Conservation (phyloP, 2,797 vertebrate species). For the Anguilla pacifica region DNA sequence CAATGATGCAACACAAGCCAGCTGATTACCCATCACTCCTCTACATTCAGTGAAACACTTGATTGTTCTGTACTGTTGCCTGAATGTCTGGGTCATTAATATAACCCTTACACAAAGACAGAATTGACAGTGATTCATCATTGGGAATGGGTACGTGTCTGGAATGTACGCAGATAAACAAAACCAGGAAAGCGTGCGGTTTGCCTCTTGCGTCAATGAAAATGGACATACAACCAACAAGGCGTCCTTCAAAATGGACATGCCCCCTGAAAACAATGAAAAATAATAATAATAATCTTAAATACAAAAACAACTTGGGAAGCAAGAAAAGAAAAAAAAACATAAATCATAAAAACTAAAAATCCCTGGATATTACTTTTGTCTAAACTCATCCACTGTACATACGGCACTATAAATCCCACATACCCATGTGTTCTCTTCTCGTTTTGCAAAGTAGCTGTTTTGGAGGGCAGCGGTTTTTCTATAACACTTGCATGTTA, state of each 20-base stretch:
- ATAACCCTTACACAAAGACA: constrained; percentile 6
- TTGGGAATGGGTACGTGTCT: constrained; percentile 44
- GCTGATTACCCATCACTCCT: constrained; percentile 29
- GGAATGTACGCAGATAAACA: constrained; percentile 71
- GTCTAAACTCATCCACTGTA: constrained; percentile 27
- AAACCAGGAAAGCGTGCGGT: constrained; percentile 31
- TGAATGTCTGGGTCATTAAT: neutral
- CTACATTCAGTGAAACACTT: constrained; percentile 29
- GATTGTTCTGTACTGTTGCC: constrained; percentile 26
- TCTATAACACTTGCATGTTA: constrained; percentile 18
- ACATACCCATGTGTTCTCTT: neutral
- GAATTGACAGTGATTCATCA: neutral
- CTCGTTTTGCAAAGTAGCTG: neutral
- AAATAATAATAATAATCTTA: constrained; percentile 7
- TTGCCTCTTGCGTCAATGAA: constrained; percentile 27
- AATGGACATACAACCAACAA: constrained; percentile 47
- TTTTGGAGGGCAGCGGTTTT: constrained; percentile 6
- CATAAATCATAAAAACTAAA: constrained; percentile 32
- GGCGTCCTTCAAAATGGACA: constrained; percentile 37
- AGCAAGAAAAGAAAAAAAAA: neutral
- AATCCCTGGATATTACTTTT: constrained; percentile 21
- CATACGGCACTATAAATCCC: constrained; percentile 9
- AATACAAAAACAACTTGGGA: constrained; percentile 11
- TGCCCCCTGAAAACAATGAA: constrained; percentile 41
- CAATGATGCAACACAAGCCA: constrained; percentile 17